Evolutionary conservation across 2,113 vertebrate species (phyloP), one percentile per base, ranked within the genome.

Genomic region (Osmerus mordax): DNA sequence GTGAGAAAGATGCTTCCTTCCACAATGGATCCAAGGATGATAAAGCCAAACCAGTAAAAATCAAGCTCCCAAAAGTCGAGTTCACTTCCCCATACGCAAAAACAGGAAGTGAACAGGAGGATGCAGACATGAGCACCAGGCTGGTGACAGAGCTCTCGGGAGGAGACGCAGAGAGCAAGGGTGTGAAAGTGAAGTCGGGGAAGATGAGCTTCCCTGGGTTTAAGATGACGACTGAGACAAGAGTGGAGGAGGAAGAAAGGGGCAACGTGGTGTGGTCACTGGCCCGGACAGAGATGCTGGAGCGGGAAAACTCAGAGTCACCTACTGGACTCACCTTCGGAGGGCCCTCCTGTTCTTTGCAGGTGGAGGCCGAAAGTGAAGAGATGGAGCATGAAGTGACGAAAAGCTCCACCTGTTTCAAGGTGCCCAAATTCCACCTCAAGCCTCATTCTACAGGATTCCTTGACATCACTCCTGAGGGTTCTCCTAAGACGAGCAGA

Each of bases 1-100:
- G 83, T 32, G 87, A 89, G 62, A 78, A 83, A 72, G 80, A 83
- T 51, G 15, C 25, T 59, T 77, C 75, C 59, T 70, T 74, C 75
- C 77, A 81, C 29, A 88, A 85, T 11, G 86, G 76, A 61, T 78
- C 80, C 25, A 87, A 81, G 63, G 87, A 86, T 6, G 72, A 85
- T 60, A 87, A 83, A 78, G 67, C 67, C n/a, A 84, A 76, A 70
- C 79, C 92, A 29, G 87, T 91, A 61, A 91, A 93, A 53, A 81
- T 93, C 3, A 93, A 90, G 47, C 80, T 95, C 61, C 95, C 95
- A 63, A 93, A 93, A 1, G 82, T 95, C 9, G 91, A 91, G 72
- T 89, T 96, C 62, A 86, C 91, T 0, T 87, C 92, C 65, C 91
- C 91, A 12, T 92, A 94, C 36, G 75, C 80, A 23, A 93, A 90